Conservation (phyloP, 2,113 vertebrate species). For the Phaetusa simplex region DNA sequence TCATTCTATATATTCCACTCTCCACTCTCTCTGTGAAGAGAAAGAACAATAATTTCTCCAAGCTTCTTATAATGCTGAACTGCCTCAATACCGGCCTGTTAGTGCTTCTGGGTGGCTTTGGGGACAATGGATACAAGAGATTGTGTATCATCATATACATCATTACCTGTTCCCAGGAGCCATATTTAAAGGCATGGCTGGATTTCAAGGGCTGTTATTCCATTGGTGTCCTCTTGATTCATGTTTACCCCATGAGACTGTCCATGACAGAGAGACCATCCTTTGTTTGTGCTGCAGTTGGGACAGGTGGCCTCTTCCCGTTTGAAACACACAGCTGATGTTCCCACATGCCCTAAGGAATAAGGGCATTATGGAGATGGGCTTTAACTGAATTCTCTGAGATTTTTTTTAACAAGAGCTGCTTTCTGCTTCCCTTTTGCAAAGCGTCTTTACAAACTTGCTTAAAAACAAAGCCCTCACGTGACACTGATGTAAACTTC, state of each 20-base stretch:
- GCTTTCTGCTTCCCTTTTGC: not conserved
- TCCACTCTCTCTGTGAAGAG: not conserved
- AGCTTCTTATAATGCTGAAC: not conserved
- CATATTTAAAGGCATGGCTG: not conserved
- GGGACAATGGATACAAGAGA: not conserved
- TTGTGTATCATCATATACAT: not conserved
- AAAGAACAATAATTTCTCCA: not conserved
- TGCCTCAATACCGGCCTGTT: not conserved
- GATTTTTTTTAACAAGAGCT: not conserved
- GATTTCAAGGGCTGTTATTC: conserved; percentile 1
- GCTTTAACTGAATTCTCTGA: not conserved
- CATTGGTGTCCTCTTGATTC: not conserved
- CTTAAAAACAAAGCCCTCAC: not conserved
- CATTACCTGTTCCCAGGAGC: not conserved
- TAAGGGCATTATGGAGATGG: conserved; percentile 6
- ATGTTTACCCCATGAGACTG: not conserved
- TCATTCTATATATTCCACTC: not conserved
- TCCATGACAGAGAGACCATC: not conserved
- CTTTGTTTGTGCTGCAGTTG: not conserved
- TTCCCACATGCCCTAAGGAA: not conserved
- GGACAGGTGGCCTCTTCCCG: conserved; percentile 2
- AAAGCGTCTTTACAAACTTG: not conserved
- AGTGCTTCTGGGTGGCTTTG: not conserved
- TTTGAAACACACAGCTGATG: conserved; percentile 25
- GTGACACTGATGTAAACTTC: not conserved